Base-by-base conservation (phyloP, 2,797 vertebrate genomes). In the Characodon lateralis region DNA sequence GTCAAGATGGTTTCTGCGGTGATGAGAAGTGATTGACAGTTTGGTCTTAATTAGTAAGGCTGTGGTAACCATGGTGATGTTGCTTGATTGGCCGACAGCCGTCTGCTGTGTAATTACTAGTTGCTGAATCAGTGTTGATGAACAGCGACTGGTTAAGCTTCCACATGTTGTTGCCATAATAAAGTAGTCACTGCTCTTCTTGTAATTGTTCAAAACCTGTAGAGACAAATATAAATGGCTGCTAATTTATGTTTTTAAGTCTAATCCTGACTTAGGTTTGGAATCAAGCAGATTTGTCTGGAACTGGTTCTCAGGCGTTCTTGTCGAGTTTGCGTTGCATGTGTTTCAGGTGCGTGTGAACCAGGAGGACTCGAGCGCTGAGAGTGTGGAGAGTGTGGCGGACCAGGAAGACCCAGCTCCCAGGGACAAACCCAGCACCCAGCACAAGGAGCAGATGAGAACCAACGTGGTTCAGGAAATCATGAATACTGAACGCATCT, bases 381-480 rank as follows among this genome's bases (percentile, higher is more conserved):
- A 97, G 79, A 95, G 94, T 16, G 91, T 93, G 75, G 93, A 95
- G 82, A 94, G 92, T 61, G 86, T 94, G n/a, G 95, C 89, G 0
- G 96, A 96, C 1, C 96, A 96, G 91, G 97, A 96, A 78, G 95
- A 94, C 77, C 93, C 93, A 16, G 59, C 91, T 59, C 93, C 95
- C 58, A 89, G 89, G 59, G 94, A 95, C 90, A 92, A 83, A 51
- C 96, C 94, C 88, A 96, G 91, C 88, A 72, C 91, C 0, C 96
- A 97, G 89, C 97, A 97, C 94, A 95, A 95, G 85, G 95, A 97
- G 87, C 98, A 99, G 95, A 99, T 99, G 98, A 96, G 98, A 93
- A 96, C 98, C 76, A 99, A 99, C 0, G 98, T 99, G 87, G 96
- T 99, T 89, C 96, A 96, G 89, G 98, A 99, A 94, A 99, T 99